Conservation (phyloP, 2,797 vertebrate genomes). For the Myoxocephalus aenaeus region DNA sequence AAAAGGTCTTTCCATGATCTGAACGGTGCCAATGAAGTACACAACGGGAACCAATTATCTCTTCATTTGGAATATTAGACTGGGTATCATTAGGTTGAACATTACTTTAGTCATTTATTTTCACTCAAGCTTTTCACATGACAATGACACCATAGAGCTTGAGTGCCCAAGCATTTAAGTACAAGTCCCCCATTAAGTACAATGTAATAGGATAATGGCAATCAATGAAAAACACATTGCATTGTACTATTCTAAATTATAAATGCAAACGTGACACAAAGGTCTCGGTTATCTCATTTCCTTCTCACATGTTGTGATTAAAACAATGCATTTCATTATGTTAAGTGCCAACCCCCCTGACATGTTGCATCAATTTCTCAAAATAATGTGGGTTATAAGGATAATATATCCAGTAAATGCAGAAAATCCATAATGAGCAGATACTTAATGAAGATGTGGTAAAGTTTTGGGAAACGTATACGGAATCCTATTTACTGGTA, state of each 20-base stretch:
- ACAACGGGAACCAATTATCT: not conserved
- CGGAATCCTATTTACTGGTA: conserved; percentile 36
- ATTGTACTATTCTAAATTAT: not conserved
- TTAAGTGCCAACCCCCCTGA: conserved; percentile 11
- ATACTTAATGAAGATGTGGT: conserved; percentile 36
- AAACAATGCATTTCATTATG: conserved; percentile 25
- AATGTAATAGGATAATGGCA: not conserved
- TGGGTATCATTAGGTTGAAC: not conserved
- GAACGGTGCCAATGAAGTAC: conserved; percentile 3
- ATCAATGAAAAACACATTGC: not conserved
- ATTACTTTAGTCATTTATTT: not conserved
- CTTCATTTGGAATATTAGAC: not conserved
- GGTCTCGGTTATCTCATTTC: conserved; percentile 12
- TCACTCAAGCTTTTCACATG: not conserved
- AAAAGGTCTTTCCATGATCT: not conserved
- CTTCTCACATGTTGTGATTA: conserved; percentile 25
- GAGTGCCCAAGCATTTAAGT: not conserved
- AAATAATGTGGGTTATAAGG: not conserved
- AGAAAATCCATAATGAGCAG: conserved; percentile 35
- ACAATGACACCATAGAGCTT: not conserved
- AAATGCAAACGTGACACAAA: not conserved
- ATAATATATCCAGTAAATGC: conserved; percentile 35
- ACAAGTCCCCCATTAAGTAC: not conserved
- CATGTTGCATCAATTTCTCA: conserved; percentile 23
- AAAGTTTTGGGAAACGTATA: conserved; percentile 45